Base-by-base conservation (phyloP, 2,797 vertebrate species). In the Kryptolebias ocellatus region DNA sequence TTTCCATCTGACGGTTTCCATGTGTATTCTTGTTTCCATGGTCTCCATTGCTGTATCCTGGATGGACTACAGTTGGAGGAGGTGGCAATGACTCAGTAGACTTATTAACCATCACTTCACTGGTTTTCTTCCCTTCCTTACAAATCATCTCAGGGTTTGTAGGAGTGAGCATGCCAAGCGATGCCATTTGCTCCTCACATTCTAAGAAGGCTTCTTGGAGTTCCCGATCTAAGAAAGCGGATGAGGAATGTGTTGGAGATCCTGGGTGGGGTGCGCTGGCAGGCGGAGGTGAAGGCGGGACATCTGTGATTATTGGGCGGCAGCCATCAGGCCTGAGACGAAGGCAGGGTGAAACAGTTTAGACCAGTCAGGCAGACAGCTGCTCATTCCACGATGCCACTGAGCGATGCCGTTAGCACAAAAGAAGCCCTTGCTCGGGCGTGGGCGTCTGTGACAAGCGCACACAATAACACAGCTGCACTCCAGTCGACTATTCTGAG, bases 131-230 rank as follows among this genome's bases (percentile, higher is more conserved):
- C 64, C 59, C 78, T 49, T n/a, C 66, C 67, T 73, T 53, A 8
- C 75, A 51, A 67, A 64, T 51, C 0, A n/a, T 65, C 74, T 72
- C 61, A 53, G 81, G 62, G 46, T 74, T 70, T 24, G 59, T 47
- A 56, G 72, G 53, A 58, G 72, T 53, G 15, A 84, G 58, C 31
- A 87, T 61, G 18, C 87, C 87, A 82, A 94, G 81, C 10, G 89
- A 90, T 29, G 80, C 92, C 92, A 94, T 93, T 90, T 95, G 91
- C 51, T 93, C 84, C 62, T 94, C 92, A 70, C 90, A 94, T 94
- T 95, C 92, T 77, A 89, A 84, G 54, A 93, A 92, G 64, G 93
- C 94, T 75, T 92, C 84, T 79, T 87, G 84, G 29, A 94, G 93
- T 81, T 94, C 93, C 74, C 44, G 64, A 68, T 95, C 93, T 53